phyloP scores from a whole-genome alignment of 2,113 vertebrate genomes.

The Carettochelys insculpta region DNA sequence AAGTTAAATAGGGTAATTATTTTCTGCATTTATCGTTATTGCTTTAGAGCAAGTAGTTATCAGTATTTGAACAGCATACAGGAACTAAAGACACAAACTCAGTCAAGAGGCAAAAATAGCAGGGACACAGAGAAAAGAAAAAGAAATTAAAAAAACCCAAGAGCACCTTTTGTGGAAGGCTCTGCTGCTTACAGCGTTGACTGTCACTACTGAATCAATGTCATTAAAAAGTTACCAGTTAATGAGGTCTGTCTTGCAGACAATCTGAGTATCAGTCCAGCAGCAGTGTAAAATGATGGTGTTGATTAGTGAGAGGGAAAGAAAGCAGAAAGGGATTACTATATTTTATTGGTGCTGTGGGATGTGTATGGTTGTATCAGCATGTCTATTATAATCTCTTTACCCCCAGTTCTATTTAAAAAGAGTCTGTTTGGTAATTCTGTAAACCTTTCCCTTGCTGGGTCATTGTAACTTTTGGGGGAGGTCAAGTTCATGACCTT shows the following conservation, averaged over 20 bases:
- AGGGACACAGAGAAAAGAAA: neutral
- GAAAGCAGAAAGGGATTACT: neutral
- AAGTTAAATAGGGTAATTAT: constrained; percentile 52
- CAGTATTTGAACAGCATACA: constrained; percentile 39
- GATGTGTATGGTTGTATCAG: neutral
- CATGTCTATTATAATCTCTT: neutral
- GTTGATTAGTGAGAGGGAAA: neutral
- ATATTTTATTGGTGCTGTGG: neutral
- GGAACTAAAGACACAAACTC: constrained; percentile 4
- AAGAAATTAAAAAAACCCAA: neutral
- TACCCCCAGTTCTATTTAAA: neutral
- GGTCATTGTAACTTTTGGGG: neutral
- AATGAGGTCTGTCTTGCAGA: constrained; percentile 11
- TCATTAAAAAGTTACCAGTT: constrained; percentile 31
- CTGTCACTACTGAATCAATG: neutral
- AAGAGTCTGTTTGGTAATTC: neutral
- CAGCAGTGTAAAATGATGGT: neutral
- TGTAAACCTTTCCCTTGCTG: neutral
- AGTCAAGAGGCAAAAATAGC: neutral
- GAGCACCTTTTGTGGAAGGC: constrained; percentile 1
- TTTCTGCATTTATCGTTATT: constrained; percentile 48
- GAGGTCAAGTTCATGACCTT: neutral
- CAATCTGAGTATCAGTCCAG: neutral
- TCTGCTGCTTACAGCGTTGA: neutral
- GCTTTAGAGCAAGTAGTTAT: constrained; percentile 39